phyloP scores from a whole-genome alignment of 2,888 invertebrate species.

The Lutraria lutraria region DNA sequence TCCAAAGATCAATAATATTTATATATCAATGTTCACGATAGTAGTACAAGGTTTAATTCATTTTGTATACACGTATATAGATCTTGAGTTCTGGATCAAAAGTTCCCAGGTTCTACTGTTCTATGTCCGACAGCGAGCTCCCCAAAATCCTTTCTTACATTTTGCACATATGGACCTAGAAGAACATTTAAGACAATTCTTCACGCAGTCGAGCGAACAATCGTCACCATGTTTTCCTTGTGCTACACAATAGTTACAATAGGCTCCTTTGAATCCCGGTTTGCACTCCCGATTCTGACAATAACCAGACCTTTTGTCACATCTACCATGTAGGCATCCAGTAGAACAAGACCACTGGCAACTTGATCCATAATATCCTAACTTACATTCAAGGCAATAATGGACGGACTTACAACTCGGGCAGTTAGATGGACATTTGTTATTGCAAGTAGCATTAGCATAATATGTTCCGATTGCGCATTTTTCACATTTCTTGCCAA shows the following conservation, averaged over 20 bases:
- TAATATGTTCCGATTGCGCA: neutral
- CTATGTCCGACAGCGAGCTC: neutral
- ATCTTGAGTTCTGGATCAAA: too few species aligned
- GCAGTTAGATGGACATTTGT: conserved; percentile 16
- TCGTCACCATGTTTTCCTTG: neutral
- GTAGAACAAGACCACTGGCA: neutral
- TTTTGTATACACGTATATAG: too few species aligned
- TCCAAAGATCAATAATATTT: too few species aligned
- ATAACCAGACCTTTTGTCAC: neutral
- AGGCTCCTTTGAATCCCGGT: neutral
- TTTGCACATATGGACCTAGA: neutral
- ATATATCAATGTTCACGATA: too few species aligned
- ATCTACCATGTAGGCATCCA: neutral
- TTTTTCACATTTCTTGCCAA: neutral
- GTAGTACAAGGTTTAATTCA: too few species aligned
- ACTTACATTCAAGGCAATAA: neutral
- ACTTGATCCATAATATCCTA: neutral
- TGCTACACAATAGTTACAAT: neutral
- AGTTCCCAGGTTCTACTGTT: too few species aligned
- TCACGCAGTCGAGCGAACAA: neutral
- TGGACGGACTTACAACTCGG: neutral
- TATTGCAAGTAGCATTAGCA: neutral
- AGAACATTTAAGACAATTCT: neutral
- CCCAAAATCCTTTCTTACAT: conserved; percentile 18
- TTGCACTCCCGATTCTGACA: conserved; percentile 1